A percentile compares a stretch with the other conserved stretches of the same genome.
These are phyloP conservation scores for Lepus americanus DNA, from an alignment of 2,113 vertebrate genomes.

Conservation along the genomic window DNA sequence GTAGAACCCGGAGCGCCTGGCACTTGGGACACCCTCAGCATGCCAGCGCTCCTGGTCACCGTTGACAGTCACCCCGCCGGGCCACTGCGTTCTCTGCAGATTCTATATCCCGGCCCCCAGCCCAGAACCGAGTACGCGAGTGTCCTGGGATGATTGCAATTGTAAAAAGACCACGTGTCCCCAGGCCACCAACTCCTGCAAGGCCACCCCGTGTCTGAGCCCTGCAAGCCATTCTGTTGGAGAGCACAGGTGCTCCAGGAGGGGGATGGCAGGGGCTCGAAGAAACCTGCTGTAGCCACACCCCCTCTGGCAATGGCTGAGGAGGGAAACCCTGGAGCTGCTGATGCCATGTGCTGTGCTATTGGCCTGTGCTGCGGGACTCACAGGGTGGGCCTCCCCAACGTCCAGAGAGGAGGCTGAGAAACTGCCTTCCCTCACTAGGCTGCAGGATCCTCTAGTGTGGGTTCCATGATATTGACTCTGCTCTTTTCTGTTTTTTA, in stretches of 20 bases:
- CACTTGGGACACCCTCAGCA: background rate
- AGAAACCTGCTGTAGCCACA: background rate
- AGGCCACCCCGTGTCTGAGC: background rate
- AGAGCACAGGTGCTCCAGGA: background rate
- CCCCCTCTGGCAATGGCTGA: background rate
- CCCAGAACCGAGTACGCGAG: background rate
- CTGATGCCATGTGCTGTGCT: background rate
- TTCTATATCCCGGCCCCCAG: background rate
- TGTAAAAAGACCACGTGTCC: background rate
- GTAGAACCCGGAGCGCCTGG: background rate
- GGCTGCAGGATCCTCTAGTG: rapidly evolving
- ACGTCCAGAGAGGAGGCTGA: background rate
- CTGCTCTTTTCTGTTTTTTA: background rate
- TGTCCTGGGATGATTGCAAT: background rate
- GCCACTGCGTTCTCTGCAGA: background rate
- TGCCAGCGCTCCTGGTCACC: background rate
- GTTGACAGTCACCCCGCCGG: background rate
- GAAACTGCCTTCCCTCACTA: background rate
- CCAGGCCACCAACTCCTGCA: background rate
- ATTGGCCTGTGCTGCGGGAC: background rate
- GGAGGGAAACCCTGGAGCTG: background rate
- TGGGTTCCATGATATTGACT: rapidly evolving
- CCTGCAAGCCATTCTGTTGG: background rate
- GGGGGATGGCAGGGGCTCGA: background rate
- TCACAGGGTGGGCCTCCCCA: background rate